These are phyloP conservation scores for Syritta pipiens DNA, from an alignment of 2,888 invertebrate species.

Conservation along the genomic window DNA sequence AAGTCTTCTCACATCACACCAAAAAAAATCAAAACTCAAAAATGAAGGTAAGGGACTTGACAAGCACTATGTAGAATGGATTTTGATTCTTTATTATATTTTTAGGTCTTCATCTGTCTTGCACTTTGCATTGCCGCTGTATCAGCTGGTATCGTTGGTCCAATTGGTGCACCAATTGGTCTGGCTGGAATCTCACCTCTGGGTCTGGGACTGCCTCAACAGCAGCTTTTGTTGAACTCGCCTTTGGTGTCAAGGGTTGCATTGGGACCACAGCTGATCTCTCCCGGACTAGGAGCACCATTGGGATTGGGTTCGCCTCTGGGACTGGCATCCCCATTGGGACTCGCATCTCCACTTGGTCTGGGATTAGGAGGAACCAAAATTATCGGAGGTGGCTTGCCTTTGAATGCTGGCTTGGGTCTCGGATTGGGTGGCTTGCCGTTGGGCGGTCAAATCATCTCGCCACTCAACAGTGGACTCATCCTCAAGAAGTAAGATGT, in stretches of 20 bases:
- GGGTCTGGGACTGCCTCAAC: constrained; percentile 5
- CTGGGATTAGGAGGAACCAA: constrained; percentile 6
- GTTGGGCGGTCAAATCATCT: constrained; percentile 6
- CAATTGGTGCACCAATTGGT: constrained; percentile 8
- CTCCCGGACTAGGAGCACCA: neutral
- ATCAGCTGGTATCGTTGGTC: constrained; percentile 16
- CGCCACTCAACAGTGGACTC: constrained; percentile 10
- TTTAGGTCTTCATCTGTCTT: constrained; percentile 28
- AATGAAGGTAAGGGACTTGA: constrained; percentile 24
- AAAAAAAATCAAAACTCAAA: constrained; percentile 4
- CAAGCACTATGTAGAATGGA: neutral
- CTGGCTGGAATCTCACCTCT: constrained; percentile 19
- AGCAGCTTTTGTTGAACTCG: neutral
- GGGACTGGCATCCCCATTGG: neutral
- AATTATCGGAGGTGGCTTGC: constrained; percentile 4
- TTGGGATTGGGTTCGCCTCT: neutral
- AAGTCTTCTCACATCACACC: constrained; percentile 5
- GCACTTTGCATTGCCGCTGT: constrained; percentile 30
- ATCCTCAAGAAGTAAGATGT: constrained; percentile 7
- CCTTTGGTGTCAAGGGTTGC: constrained; percentile 9
- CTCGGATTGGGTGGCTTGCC: neutral
- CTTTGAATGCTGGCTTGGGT: neutral
- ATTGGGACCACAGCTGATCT: no score
- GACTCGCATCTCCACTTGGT: neutral
- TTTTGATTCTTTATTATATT: neutral